Base-by-base conservation (phyloP, 2,797 vertebrate species). In the Huso huso region DNA sequence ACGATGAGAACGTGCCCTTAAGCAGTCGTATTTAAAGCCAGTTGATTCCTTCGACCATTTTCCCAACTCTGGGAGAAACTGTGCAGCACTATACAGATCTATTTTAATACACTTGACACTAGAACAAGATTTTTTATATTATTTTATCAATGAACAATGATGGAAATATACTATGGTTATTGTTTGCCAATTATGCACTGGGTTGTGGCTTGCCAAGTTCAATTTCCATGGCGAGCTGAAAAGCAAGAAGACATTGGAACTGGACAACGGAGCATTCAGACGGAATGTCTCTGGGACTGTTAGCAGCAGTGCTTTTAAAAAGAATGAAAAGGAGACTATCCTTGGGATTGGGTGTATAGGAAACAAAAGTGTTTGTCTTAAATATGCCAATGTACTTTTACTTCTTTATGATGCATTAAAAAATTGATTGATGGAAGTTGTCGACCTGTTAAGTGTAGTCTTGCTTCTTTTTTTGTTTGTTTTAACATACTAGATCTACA, bases 41-140 rank as follows among this genome's bases (percentile, higher is more conserved):
- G 74, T 84, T 8, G 53, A 79, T 74, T 83, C 84, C 82, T 75
- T 77, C 78, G 73, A 78, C 69, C 86, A 76, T 84, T 85, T 84
- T 83, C 91, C 92, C 85, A 90, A 84, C 88, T 95, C 95, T 93
- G 95, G 95, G 92, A 96, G 92, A 97, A 94, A 97, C 95, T 97
- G 96, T 97, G 95, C 91, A 87, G 92, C 87, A 91, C 88, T 90
- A 89, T 86, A 95, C 95, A 95, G 84, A 96, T 94, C 93, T 97
- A 99, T 98, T 99, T 99, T 98, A 94, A 90, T 98, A 97, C 92
- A 93, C 91, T 77, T 68, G 82, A 87, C 91, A 91, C 91, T 90
- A 88, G 92, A 94, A 94, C 93, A 91, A 96, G 84, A 91, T 88
- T 91, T 93, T 88, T 95, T 98, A 90, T 99, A 98, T 97, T 95